Evolutionary conservation across 2,113 vertebrate species (phyloP).

Genomic region (Petromus typicus): DNA sequence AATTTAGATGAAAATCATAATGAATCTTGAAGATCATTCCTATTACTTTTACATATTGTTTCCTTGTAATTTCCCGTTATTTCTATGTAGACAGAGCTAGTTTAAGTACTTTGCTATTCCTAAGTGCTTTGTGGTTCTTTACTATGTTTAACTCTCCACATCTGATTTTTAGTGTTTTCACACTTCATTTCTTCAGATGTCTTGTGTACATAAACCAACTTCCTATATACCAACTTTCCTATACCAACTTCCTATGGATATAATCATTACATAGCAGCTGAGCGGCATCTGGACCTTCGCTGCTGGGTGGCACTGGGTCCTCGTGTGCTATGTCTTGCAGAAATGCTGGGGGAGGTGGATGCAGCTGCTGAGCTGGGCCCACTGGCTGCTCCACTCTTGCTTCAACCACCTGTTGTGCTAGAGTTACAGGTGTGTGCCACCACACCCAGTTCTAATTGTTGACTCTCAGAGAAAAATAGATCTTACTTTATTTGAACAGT

Average conservation of each 20-base stretch:
- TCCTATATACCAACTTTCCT: background rate
- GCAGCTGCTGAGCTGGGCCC: conserved; percentile 84
- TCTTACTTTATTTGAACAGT: background rate
- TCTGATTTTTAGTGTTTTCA: conserved; percentile 50
- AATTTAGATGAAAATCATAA: background rate
- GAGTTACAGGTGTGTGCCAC: background rate
- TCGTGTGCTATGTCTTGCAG: conserved; percentile 89
- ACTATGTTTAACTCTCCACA: background rate
- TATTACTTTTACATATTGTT: background rate
- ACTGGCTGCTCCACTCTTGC: conserved; percentile 58
- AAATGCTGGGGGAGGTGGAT: conserved; percentile 87
- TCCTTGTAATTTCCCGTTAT: background rate
- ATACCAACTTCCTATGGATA: background rate
- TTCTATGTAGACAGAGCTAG: background rate
- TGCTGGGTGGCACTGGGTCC: conserved; percentile 97
- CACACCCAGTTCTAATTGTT: conserved; percentile 21
- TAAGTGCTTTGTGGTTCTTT: background rate
- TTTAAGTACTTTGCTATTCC: background rate
- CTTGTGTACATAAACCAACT: background rate
- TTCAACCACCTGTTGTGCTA: background rate
- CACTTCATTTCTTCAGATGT: background rate
- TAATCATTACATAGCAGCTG: conserved; percentile 75
- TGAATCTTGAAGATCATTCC: conserved; percentile 28
- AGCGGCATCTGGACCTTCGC: conserved; percentile 95
- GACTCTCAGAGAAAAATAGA: conserved; percentile 6